phyloP scores from a whole-genome alignment of 2,113 vertebrate species.

The Heterotis niloticus region DNA sequence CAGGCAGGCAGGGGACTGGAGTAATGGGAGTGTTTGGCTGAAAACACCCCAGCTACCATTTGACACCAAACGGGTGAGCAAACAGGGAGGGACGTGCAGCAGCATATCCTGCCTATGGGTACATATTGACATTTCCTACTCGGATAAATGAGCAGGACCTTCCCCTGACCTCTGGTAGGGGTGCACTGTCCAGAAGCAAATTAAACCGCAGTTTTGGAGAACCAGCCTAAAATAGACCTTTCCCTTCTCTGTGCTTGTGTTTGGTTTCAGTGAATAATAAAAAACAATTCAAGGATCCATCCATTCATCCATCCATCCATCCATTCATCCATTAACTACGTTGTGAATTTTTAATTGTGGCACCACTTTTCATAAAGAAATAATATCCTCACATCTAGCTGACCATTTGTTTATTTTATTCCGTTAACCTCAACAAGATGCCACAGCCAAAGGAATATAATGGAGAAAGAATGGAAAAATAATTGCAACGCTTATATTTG shows the following conservation, averaged over 20 bases:
- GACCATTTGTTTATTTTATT: slow-evolving; percentile 30
- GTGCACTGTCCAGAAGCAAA: slow-evolving; percentile 52
- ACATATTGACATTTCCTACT: slow-evolving; percentile 56
- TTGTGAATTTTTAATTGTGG: slow-evolving; percentile 34
- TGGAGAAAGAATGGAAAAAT: not conserved
- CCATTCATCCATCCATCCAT: too few relatives aligned
- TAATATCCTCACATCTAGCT: slow-evolving; percentile 15
- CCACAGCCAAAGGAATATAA: not conserved
- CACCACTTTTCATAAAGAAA: slow-evolving; percentile 32
- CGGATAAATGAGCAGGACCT: slow-evolving; percentile 47
- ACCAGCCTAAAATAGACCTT: slow-evolving; percentile 47
- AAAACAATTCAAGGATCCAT: slow-evolving; percentile 18
- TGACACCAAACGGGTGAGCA: slow-evolving; percentile 31
- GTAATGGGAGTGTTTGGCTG: slow-evolving; percentile 14
- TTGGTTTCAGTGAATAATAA: slow-evolving; percentile 46
- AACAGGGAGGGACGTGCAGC: slow-evolving; percentile 29
- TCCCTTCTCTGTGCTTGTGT: slow-evolving; percentile 31
- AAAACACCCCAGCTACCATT: slow-evolving; percentile 12
- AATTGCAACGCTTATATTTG: slow-evolving; percentile 5
- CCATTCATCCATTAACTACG: too few relatives aligned
- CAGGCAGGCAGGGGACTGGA: slow-evolving; percentile 22
- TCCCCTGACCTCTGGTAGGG: slow-evolving; percentile 40
- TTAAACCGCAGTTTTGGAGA: slow-evolving; percentile 46
- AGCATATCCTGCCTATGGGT: slow-evolving; percentile 47
- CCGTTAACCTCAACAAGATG: not conserved